phyloP scores from a whole-genome alignment of 2,797 vertebrate genomes.

The Vireo griseus region DNA sequence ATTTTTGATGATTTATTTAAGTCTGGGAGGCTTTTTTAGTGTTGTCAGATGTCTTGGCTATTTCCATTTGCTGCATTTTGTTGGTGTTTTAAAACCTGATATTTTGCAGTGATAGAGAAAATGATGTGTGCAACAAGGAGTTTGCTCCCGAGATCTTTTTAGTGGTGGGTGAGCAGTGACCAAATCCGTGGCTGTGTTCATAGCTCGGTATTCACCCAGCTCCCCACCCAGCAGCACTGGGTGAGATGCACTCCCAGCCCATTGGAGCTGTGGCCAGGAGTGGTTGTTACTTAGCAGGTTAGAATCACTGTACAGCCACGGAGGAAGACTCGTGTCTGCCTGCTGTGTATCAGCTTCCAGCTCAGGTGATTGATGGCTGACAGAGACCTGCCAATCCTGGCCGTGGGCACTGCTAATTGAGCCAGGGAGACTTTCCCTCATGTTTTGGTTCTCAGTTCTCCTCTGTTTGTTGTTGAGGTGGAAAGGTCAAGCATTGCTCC shows the following conservation, averaged over 20 bases:
- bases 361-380: background rate
- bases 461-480: accelerated
- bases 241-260: accelerated
- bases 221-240: background rate
- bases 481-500: background rate
- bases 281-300: accelerated
- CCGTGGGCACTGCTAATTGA: accelerated
- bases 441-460: accelerated
- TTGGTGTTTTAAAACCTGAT: background rate
- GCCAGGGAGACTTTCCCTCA: background rate
- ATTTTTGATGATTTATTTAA: accelerated
- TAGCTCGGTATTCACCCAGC: accelerated
- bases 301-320: accelerated
- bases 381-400: accelerated
- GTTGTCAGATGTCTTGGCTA: background rate
- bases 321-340: background rate
- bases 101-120: background rate
- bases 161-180: background rate
- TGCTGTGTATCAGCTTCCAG: accelerated
- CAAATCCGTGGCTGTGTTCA: background rate
- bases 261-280: accelerated
- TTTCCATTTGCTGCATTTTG: accelerated
- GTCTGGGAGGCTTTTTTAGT: background rate
- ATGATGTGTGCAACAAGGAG: accelerated
- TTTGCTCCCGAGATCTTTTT: background rate